These are phyloP conservation scores for Phataginus tricuspis DNA, from an alignment of 2,797 vertebrate genomes.

Conservation along the genomic window DNA sequence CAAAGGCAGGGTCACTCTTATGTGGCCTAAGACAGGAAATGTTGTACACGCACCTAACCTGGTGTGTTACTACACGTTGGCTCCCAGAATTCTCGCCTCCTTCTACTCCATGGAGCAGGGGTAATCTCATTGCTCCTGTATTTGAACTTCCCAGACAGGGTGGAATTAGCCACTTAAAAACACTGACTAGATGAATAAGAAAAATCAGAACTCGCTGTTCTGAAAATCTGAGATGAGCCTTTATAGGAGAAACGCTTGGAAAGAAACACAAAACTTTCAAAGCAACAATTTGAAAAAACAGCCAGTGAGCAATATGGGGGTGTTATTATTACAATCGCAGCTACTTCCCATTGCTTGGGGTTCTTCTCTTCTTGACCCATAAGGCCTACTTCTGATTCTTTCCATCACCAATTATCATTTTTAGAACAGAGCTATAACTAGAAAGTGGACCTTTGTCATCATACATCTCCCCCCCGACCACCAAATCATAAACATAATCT, in stretches of 20 bases:
- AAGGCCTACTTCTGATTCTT: background rate
- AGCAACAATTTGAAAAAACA: background rate
- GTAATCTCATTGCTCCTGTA: background rate
- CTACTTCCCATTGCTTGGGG: background rate
- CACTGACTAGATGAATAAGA: background rate
- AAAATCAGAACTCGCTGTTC: background rate
- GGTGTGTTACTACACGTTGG: background rate
- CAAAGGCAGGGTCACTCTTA: background rate
- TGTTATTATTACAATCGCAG: background rate
- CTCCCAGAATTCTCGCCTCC: background rate
- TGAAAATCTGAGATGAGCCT: background rate
- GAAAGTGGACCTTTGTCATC: background rate
- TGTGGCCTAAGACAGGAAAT: background rate
- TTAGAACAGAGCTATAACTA: background rate
- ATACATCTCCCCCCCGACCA: background rate
- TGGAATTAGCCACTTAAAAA: background rate
- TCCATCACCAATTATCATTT: background rate
- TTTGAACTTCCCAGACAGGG: background rate
- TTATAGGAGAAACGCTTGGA: background rate
- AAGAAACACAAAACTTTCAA: conserved; percentile 34
- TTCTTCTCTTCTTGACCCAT: background rate
- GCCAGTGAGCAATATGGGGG: background rate
- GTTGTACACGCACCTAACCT: accelerated
- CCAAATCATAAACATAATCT: background rate
- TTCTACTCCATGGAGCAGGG: no score